Conservation (phyloP, 1,140 invertebrate species). For the Euwallacea similis region DNA sequence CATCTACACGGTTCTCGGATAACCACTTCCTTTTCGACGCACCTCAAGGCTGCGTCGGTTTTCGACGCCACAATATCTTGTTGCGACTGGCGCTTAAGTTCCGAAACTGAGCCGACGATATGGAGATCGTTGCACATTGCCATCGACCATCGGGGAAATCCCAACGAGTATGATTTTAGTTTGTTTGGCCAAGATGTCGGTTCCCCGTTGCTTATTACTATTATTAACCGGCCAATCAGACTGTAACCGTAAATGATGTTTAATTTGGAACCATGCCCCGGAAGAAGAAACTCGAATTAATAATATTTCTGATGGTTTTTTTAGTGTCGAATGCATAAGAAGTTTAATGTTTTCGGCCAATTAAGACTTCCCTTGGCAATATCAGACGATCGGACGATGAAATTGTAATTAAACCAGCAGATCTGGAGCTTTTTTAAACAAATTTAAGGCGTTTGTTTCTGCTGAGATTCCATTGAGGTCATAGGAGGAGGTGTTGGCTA, state of each 20-base stretch:
- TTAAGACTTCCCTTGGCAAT: too few relatives aligned
- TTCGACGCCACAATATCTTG: slow-evolving; percentile 24
- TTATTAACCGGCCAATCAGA: slow-evolving; percentile 31
- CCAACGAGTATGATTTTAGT: slow-evolving; percentile 11
- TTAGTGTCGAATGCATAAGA: slow-evolving; percentile 21
- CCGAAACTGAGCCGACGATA: background rate
- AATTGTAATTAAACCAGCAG: too few relatives aligned
- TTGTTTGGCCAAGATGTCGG: slow-evolving; percentile 13
- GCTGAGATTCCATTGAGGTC: too few relatives aligned
- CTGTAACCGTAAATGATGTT: slow-evolving; percentile 35
- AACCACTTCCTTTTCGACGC: slow-evolving; percentile 29
- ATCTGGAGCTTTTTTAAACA: too few relatives aligned
- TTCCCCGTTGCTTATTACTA: slow-evolving; percentile 18
- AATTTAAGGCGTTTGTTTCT: too few relatives aligned
- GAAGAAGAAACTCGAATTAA: slow-evolving; percentile 32
- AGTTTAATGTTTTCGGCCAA: slow-evolving; percentile 2
- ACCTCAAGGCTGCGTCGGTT: slow-evolving; percentile 31
- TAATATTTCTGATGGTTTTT: slow-evolving; percentile 21
- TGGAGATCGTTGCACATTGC: background rate
- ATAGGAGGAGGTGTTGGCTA: too few relatives aligned
- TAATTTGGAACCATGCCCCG: slow-evolving; percentile 35
- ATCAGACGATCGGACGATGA: too few relatives aligned
- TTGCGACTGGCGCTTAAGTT: background rate
- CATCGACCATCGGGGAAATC: background rate
- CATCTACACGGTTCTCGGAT: slow-evolving; percentile 31